Evolutionary conservation across 1,140 invertebrate species (phyloP), one percentile per base, ranked within the genome.

Genomic region (Dysdera silvatica): DNA sequence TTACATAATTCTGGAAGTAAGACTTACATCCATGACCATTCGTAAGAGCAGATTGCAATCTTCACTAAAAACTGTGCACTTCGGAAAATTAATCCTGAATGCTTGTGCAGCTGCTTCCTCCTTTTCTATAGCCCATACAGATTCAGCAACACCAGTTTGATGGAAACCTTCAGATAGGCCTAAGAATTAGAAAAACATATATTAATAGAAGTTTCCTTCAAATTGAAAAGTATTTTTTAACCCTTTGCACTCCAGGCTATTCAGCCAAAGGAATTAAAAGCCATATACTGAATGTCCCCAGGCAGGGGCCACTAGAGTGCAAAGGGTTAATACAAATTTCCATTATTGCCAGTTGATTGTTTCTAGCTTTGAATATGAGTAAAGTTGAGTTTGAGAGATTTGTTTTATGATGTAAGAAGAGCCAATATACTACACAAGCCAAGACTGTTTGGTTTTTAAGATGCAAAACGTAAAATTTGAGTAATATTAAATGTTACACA

Each of bases 51-150:
- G 69, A 72, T 93, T 92, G 71, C 87, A 91, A 75, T 93, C 89
- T 48, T 89, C 86, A 12, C 82, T 83, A 70, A 89, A 91, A 0
- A 93, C 88, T 1, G 79, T 82, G 65, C 84, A 81, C 14, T 81
- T 76, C 1, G 85, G 83, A 74, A 91, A 87, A 71, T 94, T 94
- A 0, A 87, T 75, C 23, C 82, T 78, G 74, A 87, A 93, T 1
- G 90, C 89, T 72, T 85, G 80, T 8, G 89, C 88, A 2, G 89
- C 89, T 0, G 84, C 76, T 67, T 84, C 82, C 61, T 89, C 82
- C 68, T 86, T 85, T 71, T 94, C 90, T 43, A 93, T 84, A 1
- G 90, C 90, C 89, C 89, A 94, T 48, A 79, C 72, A 52, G 80
- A 83, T 51, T 86, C 82, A 0, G 84, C 81, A 6, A 88, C 73